Base-by-base conservation (phyloP, 1,140 invertebrate genomes). In the Brachionus sp. region DNA sequence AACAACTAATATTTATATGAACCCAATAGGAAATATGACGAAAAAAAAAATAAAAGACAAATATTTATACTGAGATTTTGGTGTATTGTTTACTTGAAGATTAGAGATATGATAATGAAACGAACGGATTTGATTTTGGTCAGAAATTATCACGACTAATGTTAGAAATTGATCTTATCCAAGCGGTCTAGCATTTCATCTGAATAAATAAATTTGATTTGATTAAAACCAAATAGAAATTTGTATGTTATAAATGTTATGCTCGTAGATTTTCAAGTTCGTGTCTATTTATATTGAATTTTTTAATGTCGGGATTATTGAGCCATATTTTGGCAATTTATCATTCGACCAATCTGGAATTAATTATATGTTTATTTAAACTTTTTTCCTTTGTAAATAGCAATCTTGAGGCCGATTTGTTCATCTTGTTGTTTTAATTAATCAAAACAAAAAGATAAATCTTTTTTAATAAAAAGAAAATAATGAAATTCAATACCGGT, bases 311-410 rank as follows among this genome's bases (percentile, higher is more conserved):
- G 25, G 19, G 57, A 3, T 12, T 7, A 64, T 66, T 66, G 33
- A 16, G 64, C 33, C 64, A n/a, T 5, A 37, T 66, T 33, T 66
- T 29, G 25, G 16, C 64, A 33, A 66, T 66, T 66, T 66, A 66
- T 66, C 64, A 66, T 66, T 66, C 33, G 25, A 12, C 64, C 64
- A 33, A 66, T 66, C 13, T 66, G 64, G 25, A 66, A 66, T 66
- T 66, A 66, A 66, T 66, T 66, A 66, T 66, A 33, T 66, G 64
- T 66, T 66, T 66, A 66, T 66, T 66, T 66, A 66, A 66, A 66
- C 64, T 66, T 66, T 66, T 66, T 33, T 66, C 33, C 13, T 33
- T 66, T 33, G n/a, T 57, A 57, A 57, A 57, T 57, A 57, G 9
- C 50, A 57, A 57, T 23, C 50, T 57, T 57, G 50, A 16, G 50